These are phyloP conservation scores for Thomomys bottae DNA, from an alignment of 2,113 vertebrate species.

Conservation along the genomic window DNA sequence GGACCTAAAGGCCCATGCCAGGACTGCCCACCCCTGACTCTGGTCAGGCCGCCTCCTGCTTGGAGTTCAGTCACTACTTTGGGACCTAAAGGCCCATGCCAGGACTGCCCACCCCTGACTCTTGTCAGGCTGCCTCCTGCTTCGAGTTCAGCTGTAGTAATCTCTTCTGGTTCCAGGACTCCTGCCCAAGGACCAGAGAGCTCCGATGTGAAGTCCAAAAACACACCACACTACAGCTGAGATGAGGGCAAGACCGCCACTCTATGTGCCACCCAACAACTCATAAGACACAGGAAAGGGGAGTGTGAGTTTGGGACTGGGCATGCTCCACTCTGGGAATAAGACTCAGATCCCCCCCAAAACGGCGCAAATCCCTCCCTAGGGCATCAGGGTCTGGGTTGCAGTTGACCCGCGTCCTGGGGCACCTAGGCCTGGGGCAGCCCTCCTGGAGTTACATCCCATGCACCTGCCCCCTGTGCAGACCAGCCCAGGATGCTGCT, in stretches of 20 bases:
- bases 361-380: neutral
- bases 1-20: neutral
- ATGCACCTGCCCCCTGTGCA: accelerated
- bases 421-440: accelerated
- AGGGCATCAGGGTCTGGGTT: accelerated
- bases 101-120: neutral
- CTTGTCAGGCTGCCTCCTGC: neutral
- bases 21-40: neutral
- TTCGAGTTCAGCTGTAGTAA: neutral
- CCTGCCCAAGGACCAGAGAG: too few species aligned
- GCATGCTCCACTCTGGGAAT: neutral
- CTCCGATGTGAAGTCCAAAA: neutral
- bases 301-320: neutral
- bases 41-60: neutral
- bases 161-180: neutral
- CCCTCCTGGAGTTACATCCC: neutral
- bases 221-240: neutral
- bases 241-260: neutral
- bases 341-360: neutral
- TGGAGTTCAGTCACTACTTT: accelerated
- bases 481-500: neutral
- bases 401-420: neutral
- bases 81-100: neutral
- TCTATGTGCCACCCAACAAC: accelerated
- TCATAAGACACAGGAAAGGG: too few species aligned